Percentiles rank a stretch among this genome's conserved stretches.
phyloP scores from a whole-genome alignment of 2,113 vertebrate genomes.

The Xiphophorus hellerii region DNA sequence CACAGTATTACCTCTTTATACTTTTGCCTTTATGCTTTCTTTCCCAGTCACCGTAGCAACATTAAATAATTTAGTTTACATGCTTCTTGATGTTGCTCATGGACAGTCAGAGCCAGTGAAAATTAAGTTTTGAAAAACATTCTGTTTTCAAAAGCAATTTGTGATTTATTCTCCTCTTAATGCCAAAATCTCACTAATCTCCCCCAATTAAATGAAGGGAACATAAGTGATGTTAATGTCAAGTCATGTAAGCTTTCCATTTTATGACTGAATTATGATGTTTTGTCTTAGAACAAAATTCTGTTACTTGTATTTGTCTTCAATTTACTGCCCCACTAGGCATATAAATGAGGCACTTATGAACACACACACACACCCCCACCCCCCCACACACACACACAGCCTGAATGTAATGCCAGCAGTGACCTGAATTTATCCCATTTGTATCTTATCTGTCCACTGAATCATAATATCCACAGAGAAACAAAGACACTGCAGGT shows the following conservation, averaged over 20 bases:
- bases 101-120: background rate
- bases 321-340: background rate
- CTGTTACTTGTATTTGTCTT: background rate
- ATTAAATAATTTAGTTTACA: background rate
- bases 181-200: background rate
- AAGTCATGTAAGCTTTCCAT: background rate
- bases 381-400: slow-evolving; percentile 4
- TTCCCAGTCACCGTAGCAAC: background rate
- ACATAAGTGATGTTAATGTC: background rate
- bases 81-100: background rate
- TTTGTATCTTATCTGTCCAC: slow-evolving; percentile 52
- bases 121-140: background rate
- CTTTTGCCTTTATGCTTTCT: background rate
- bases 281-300: background rate
- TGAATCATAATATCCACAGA: slow-evolving; percentile 41
- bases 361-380: slow-evolving; percentile 10
- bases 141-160: background rate
- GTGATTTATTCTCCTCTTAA: background rate
- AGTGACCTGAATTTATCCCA: slow-evolving; percentile 47
- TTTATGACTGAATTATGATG: background rate
- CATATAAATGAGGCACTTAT: background rate
- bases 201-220: background rate
- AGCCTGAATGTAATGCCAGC: slow-evolving; percentile 48
- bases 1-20: background rate
- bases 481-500: slow-evolving; percentile 26